These are phyloP conservation scores for Heliconius hortense DNA, from an alignment of 2,888 invertebrate species.

Conservation along the genomic window DNA sequence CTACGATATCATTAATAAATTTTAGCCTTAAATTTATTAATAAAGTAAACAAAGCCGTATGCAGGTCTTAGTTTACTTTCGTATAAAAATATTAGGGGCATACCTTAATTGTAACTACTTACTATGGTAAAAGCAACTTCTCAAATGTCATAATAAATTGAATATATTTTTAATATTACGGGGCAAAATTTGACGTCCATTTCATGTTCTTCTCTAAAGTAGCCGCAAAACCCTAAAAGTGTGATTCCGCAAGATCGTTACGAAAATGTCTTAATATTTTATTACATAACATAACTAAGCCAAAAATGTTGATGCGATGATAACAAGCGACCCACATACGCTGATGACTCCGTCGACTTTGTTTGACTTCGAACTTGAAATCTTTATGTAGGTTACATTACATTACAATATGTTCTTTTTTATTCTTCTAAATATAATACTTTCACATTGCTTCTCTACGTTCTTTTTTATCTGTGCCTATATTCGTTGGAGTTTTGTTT, in stretches of 20 bases:
- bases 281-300: constrained; percentile 19
- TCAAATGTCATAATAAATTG: not conserved
- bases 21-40: no score
- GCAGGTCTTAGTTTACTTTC: not conserved
- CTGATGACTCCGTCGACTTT: constrained; percentile 12
- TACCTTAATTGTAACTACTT: not conserved
- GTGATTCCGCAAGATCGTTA: constrained; percentile 12
- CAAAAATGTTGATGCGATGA: constrained; percentile 16
- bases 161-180: not conserved
- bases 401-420: not conserved
- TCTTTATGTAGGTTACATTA: not conserved
- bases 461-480: not conserved
- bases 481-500: not conserved
- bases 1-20: no score
- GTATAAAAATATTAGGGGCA: not conserved
- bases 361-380: constrained; percentile 18
- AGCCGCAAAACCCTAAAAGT: not conserved
- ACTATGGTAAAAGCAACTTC: not conserved
- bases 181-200: not conserved
- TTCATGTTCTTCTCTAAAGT: not conserved
- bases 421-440: not conserved
- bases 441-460: not conserved
- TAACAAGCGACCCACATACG: constrained; percentile 20
- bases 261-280: constrained; percentile 19
- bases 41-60: no score